Conservation (phyloP, 2,888 invertebrate genomes). For the Girardia tigrina region DNA sequence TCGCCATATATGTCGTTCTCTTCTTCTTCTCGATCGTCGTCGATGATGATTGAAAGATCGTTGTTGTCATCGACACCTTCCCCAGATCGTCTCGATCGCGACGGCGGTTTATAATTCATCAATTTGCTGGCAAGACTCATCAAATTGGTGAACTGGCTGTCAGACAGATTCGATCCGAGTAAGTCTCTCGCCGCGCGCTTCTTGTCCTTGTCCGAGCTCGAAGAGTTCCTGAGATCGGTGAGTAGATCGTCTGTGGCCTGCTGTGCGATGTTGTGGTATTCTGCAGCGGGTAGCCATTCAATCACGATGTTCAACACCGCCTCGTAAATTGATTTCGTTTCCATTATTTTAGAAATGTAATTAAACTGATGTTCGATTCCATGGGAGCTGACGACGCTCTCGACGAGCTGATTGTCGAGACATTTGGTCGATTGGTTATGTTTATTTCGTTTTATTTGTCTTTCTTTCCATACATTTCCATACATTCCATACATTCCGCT, state of each 20-base stretch:
- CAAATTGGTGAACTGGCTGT: constrained; percentile 79
- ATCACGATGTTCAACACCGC: constrained; percentile 86
- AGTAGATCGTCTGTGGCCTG: constrained; percentile 98
- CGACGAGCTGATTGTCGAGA: neutral
- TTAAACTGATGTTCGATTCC: neutral
- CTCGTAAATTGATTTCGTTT: constrained; percentile 91
- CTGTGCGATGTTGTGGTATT: constrained; percentile 50
- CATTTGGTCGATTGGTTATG: constrained; percentile 9
- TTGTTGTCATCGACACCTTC: constrained; percentile 25
- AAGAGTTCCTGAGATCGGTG: constrained; percentile 81
- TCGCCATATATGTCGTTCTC: constrained; percentile 86
- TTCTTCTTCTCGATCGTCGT: constrained; percentile 53
- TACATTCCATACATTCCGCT: constrained; percentile 26
- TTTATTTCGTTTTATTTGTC: constrained; percentile 16
- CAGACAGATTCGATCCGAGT: constrained; percentile 51
- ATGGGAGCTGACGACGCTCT: neutral
- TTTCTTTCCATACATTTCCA: too few species aligned
- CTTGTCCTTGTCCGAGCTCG: constrained; percentile 76
- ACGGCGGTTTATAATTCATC: constrained; percentile 61
- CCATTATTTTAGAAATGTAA: constrained; percentile 78
- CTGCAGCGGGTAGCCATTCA: constrained; percentile 73
- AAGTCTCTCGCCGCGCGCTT: constrained; percentile 54
- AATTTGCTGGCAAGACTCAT: constrained; percentile 95
- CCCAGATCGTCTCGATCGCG: neutral
- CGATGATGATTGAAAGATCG: neutral